Base-by-base conservation (phyloP, 2,797 vertebrate genomes). In the Dermochelys coriacea region DNA sequence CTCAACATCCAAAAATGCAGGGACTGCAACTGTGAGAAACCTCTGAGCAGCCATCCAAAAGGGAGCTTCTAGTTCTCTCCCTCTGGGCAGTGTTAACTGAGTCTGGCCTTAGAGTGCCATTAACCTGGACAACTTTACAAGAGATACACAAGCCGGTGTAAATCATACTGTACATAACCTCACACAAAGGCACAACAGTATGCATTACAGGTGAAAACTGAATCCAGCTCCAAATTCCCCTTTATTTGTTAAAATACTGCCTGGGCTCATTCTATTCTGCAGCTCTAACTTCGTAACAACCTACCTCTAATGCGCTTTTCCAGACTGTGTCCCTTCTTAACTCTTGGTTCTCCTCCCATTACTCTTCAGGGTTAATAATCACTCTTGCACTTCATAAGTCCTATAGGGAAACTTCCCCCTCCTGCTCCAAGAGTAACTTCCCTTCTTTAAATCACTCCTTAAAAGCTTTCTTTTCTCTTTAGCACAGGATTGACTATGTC, bases 371-470 rank as follows among this genome's bases (percentile, higher is more conserved):
- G 25, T 8, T 75, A 47, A 61, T 51, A 47, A 8, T 25, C 15
- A 59, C 27, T 88, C 75, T 81, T 52, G 45, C 29, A 85, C 68
- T 7, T 92, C 91, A 6, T 52, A 93, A 90, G 34, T 47, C 3
- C 75, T 79, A 45, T 1, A 7, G 54, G 29, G 5, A 49, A 86
- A 78, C 23, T 45, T 92, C 78, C 68, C 84, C 7, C 21, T 2
- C 23, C 77, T 18, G 79, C n/a, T 85, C 7, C 45, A 61, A 84
- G 21, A 93, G 80, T 77, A 84, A 86, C 10, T 83, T 27, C 16
- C 37, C 88, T 11, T 77, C 75, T 27, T 92, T 82, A 96, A 93
- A 91, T 91, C 3, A 37, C 1, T 71, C 12, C 23, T 88, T 95
- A 87, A 91, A 94, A 82, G 64, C 83, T 49, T 92, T 2, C 2